phyloP scores from a whole-genome alignment of 2,113 vertebrate genomes.

The Dinomys branickii region DNA sequence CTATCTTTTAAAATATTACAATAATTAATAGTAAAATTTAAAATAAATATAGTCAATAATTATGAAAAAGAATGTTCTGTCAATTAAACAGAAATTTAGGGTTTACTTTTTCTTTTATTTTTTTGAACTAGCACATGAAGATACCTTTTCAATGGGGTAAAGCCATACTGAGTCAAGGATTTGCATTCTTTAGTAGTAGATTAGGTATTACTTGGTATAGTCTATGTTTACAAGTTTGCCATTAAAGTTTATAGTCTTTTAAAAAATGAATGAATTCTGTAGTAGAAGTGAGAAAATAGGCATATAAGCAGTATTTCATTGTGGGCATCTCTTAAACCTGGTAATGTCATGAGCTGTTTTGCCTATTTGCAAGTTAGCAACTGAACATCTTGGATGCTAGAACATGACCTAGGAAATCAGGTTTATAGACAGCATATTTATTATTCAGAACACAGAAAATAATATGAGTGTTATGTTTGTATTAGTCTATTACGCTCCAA shows the following conservation, averaged over 20 bases:
- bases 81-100: not conserved
- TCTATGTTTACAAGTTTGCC: not conserved
- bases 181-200: not conserved
- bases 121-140: not conserved
- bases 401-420: not conserved
- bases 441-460: not conserved
- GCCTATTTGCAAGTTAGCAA: not conserved
- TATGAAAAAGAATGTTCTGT: not conserved
- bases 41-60: slow-evolving; percentile 2
- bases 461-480: not conserved
- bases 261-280: not conserved
- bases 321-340: not conserved
- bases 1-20: not conserved
- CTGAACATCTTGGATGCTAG: not conserved
- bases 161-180: not conserved
- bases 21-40: not conserved
- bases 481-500: not conserved
- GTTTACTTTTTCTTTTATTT: not conserved
- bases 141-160: not conserved
- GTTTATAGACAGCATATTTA: not conserved
- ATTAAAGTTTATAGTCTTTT: not conserved
- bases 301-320: not conserved
- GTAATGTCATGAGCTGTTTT: not conserved
- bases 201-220: not conserved
- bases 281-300: not conserved